Evolutionary conservation across 2,797 vertebrate species (phyloP).

Genomic region (Dendrocincla tyrannina): DNA sequence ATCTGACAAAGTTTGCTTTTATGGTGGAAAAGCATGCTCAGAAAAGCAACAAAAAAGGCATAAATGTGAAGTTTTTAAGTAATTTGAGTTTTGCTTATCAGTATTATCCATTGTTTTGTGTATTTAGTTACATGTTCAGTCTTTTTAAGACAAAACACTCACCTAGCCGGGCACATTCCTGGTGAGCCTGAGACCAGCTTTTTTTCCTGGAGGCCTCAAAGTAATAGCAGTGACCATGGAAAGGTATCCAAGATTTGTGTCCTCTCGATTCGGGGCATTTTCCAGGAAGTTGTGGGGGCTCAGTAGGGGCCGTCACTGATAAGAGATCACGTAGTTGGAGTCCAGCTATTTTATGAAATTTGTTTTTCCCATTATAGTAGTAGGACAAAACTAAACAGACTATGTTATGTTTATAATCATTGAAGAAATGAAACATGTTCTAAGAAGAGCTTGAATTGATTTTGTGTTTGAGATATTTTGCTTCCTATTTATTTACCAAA

Average conservation of each 20-base stretch:
- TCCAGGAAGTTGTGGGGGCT: slow-evolving; percentile 86
- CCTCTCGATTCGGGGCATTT: slow-evolving; percentile 84
- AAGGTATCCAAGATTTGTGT: slow-evolving; percentile 85
- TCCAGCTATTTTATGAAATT: not conserved
- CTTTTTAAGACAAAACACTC: slow-evolving; percentile 10
- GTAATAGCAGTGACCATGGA: slow-evolving; percentile 87
- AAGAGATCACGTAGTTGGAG: not conserved
- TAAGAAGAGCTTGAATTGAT: not conserved
- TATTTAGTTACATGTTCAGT: not conserved
- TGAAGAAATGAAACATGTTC: not conserved
- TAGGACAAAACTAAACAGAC: not conserved
- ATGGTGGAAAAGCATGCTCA: not conserved
- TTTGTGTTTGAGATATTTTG: not conserved
- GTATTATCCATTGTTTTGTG: not conserved
- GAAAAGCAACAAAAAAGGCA: not conserved
- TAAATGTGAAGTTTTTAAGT: not conserved
- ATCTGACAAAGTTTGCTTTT: not conserved
- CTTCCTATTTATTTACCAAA: not conserved
- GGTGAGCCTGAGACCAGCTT: slow-evolving; percentile 85
- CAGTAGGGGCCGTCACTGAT: slow-evolving; percentile 81
- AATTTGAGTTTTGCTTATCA: not conserved
- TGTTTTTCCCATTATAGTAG: not conserved
- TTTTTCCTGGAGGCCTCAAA: slow-evolving; percentile 75
- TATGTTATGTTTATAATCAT: not conserved
- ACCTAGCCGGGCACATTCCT: slow-evolving; percentile 86